Evolutionary conservation across 2,797 vertebrate species (phyloP).

Genomic region (Hylomyscus alleni): DNA sequence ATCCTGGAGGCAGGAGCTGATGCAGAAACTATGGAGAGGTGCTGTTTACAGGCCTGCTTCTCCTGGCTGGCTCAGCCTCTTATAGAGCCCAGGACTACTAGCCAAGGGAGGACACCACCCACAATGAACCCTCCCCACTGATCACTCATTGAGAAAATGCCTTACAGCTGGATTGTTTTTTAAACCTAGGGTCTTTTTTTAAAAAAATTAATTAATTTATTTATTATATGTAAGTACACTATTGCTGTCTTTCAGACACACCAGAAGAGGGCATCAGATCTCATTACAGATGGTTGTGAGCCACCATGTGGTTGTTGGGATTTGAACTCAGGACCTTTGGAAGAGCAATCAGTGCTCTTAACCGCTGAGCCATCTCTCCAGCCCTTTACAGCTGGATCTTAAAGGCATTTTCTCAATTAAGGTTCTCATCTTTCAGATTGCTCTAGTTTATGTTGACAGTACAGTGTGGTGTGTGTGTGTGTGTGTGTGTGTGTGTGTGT

Average conservation of each 20-base stretch:
- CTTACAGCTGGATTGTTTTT: background rate
- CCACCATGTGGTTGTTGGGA: too few relatives aligned
- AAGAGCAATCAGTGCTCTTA: too few relatives aligned
- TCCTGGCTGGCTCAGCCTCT: background rate
- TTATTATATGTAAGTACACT: too few relatives aligned
- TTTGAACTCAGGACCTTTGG: too few relatives aligned
- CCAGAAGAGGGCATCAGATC: too few relatives aligned
- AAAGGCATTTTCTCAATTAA: background rate
- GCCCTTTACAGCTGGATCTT: background rate
- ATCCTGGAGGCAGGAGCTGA: background rate
- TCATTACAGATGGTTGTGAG: too few relatives aligned
- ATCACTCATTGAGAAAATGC: background rate
- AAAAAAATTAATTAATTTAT: too few relatives aligned
- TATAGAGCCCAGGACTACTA: background rate
- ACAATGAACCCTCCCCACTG: background rate
- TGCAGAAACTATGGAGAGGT: background rate
- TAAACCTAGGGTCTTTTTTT: too few relatives aligned
- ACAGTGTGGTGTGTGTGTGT: background rate
- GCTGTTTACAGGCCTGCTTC: background rate
- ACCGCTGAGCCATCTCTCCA: too few relatives aligned
- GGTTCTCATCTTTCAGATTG: background rate
- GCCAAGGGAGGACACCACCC: background rate
- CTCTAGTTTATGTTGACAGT: background rate
- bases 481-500: background rate
- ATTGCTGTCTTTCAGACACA: too few relatives aligned